A percentile compares a stretch with the other conserved stretches of the same genome.
These are phyloP conservation scores for Helostoma temminkii DNA, from an alignment of 2,797 vertebrate genomes.

Conservation along the genomic window DNA sequence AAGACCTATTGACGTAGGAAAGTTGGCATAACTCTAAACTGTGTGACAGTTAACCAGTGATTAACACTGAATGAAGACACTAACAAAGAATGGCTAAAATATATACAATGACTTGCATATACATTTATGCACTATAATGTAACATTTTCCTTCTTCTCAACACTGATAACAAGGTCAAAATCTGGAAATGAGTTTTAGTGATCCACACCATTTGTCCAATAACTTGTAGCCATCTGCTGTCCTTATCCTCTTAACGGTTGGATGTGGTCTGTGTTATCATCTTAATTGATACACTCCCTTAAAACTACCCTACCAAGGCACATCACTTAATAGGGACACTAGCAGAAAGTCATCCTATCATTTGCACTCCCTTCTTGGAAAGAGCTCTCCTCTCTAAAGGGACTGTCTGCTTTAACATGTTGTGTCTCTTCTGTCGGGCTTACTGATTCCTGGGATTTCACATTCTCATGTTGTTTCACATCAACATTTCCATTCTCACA, in stretches of 20 bases:
- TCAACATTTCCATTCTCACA: constrained; percentile 52
- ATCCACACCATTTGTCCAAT: constrained; percentile 33
- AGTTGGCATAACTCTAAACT: constrained; percentile 36
- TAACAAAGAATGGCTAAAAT: constrained; percentile 66
- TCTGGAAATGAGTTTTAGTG: constrained; percentile 30
- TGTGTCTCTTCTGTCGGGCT: constrained; percentile 63
- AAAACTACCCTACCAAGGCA: constrained; percentile 48
- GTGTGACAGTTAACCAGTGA: constrained; percentile 55
- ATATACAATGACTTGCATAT: constrained; percentile 72
- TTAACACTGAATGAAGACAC: constrained; percentile 62
- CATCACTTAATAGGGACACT: constrained; percentile 37
- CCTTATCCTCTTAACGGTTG: too few relatives aligned
- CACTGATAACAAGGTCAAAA: constrained; percentile 16
- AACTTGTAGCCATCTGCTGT: background rate
- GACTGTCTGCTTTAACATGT: constrained; percentile 69
- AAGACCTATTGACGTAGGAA: constrained; percentile 41
- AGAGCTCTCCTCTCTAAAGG: constrained; percentile 21
- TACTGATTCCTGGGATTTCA: constrained; percentile 45
- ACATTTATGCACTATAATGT: constrained; percentile 52
- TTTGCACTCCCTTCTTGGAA: constrained; percentile 59
- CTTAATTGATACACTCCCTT: background rate
- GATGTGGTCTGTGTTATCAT: background rate
- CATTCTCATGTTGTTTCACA: constrained; percentile 16
- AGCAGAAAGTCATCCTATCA: constrained; percentile 53
- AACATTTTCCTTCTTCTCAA: constrained; percentile 32